Conservation (phyloP, 2,797 vertebrate species). For the Nannoperca australis region DNA sequence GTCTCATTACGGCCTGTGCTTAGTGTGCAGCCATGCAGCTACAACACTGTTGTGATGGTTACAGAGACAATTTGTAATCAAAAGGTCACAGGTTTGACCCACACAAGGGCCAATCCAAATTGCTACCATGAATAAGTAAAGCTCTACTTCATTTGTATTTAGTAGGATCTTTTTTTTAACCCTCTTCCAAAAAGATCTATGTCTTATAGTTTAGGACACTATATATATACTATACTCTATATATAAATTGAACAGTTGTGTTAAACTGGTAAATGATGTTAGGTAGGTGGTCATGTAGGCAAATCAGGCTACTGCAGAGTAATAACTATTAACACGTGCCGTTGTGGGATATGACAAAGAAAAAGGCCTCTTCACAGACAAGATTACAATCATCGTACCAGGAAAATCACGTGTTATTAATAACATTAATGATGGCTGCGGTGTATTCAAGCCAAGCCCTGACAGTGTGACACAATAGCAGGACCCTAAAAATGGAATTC, state of each 20-base stretch:
- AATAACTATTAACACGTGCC: background rate
- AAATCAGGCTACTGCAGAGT: background rate
- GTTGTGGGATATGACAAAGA: background rate
- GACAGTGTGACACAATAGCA: background rate
- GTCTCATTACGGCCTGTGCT: constrained; percentile 51
- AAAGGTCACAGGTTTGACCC: constrained; percentile 42
- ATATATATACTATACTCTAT: background rate
- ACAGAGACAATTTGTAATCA: constrained; percentile 26
- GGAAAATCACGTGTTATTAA: background rate
- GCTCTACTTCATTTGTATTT: constrained; percentile 5
- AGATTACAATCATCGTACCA: background rate
- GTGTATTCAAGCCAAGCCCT: background rate
- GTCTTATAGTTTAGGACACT: background rate
- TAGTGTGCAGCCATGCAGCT: constrained; percentile 27
- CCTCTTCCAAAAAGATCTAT: no score
- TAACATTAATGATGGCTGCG: background rate
- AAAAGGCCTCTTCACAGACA: background rate
- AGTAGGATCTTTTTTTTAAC: background rate
- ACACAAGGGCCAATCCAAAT: background rate
- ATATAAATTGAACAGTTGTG: background rate
- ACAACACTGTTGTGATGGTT: constrained; percentile 21
- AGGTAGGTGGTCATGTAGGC: background rate
- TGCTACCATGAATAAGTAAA: constrained; percentile 23
- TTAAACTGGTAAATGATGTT: background rate
- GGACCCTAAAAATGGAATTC: background rate